Evolutionary conservation across 2,113 vertebrate genomes (phyloP), one percentile per base, ranked within the genome.

Genomic region (Ammospiza caudacuta): DNA sequence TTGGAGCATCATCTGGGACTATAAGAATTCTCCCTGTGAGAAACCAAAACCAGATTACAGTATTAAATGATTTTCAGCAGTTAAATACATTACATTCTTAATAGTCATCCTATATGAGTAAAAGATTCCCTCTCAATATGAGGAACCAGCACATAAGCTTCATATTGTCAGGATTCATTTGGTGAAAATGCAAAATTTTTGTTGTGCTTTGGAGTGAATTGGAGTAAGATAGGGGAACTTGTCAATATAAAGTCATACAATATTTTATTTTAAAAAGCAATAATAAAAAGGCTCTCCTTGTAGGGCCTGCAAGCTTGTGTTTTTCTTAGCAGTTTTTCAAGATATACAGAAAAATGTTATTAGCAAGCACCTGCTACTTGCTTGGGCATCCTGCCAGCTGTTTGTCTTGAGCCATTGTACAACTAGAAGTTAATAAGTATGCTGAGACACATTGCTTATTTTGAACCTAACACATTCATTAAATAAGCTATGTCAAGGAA

Each of bases 241-340:
- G 27, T 23, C 14, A 44, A 27, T 31, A 63, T 15, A 39, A 55
- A 76, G 39, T 35, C 2, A 43, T 43, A 55, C 1, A 61, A 3
- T 22, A 12, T 54, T 76, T 87, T 61, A 47, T 47, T 73, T 21
- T 9, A 22, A 80, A 55, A 46, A 59, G 6, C 3, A 35, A 19
- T 14, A 47, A 37, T 22, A 8, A 23, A 15, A 41, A n/a, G 2
- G 0, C 9, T 9, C 5, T 21, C 2, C 9, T 66, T 61, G 58
- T 16, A 62, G 12, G 8, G 3, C 2, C 15, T 17, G 70, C 15
- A 27, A 21, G 14, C 13, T 66, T 70, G 2, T 47, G 12, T 4
- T 73, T 90, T 68, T 81, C 44, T 64, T 51, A 61, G 9, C 7
- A 43, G 17, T 14, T 35, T 72, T 62, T 77, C n/a, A 52, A 78